These are phyloP conservation scores for Benitochromis conjunctus DNA, from an alignment of 2,113 vertebrate genomes.

Conservation along the genomic window DNA sequence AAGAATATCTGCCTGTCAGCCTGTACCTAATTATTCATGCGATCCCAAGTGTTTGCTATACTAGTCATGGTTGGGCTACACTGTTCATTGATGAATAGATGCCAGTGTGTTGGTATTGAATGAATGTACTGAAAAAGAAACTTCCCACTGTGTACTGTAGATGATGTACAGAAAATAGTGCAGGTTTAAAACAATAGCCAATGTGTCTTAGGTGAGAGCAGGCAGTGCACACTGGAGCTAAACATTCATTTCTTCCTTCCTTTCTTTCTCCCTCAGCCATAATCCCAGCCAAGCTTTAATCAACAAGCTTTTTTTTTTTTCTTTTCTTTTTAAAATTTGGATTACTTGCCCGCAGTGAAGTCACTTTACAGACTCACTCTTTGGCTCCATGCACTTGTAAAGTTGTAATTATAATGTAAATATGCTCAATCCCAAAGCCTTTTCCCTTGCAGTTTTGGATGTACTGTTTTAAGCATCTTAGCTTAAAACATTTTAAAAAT, in stretches of 20 bases:
- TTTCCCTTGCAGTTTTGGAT: conserved; percentile 16
- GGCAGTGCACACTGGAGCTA: conserved; percentile 38
- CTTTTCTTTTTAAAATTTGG: neutral
- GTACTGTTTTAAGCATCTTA: conserved; percentile 11
- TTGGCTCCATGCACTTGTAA: conserved; percentile 24
- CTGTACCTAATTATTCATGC: neutral
- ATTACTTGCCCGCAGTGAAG: neutral
- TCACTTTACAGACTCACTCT: neutral
- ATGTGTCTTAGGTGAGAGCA: conserved; percentile 56
- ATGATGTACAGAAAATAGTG: neutral
- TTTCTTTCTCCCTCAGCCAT: neutral
- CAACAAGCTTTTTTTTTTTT: neutral
- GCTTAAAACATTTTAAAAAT: conserved; percentile 11
- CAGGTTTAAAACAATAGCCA: conserved; percentile 40
- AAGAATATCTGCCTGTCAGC: neutral
- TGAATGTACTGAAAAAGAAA: conserved; percentile 56
- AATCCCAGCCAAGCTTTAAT: neutral
- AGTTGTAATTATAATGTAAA: conserved; percentile 61
- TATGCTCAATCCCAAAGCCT: neutral
- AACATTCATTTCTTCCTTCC: neutral
- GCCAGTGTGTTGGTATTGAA: conserved; percentile 22
- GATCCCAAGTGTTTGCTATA: neutral
- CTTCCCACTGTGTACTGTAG: conserved; percentile 48
- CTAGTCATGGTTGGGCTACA: neutral
- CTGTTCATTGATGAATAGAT: neutral